Evolutionary conservation across 2,888 invertebrate species (phyloP).

Genomic region (Drosophila helvetica): DNA sequence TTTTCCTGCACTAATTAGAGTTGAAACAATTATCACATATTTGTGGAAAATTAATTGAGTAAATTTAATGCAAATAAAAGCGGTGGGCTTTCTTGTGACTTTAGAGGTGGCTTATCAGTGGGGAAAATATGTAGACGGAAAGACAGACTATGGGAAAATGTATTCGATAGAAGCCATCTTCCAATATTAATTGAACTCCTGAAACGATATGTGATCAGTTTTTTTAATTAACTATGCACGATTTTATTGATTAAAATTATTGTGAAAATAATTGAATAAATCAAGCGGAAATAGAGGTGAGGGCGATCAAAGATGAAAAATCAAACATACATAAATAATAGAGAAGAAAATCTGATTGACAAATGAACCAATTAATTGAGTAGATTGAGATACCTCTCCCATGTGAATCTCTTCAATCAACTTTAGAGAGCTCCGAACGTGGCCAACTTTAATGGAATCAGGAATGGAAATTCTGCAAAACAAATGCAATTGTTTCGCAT

Average conservation of each 20-base stretch:
- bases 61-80: slow-evolving; percentile 10
- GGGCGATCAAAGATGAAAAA: too few relatives aligned
- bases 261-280: too few relatives aligned
- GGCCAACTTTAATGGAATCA: background rate
- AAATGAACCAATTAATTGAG: too few relatives aligned
- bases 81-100: slow-evolving; percentile 21
- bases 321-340: too few relatives aligned
- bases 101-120: background rate
- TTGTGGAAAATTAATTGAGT: background rate
- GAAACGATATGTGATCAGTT: too few relatives aligned
- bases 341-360: too few relatives aligned
- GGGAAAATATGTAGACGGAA: background rate
- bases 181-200: background rate
- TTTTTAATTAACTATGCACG: too few relatives aligned
- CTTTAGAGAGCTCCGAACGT: background rate
- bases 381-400: too few relatives aligned
- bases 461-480: background rate
- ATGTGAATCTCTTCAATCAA: too few relatives aligned
- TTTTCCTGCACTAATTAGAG: background rate
- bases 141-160: too few relatives aligned
- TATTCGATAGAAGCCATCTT: background rate
- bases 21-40: background rate
- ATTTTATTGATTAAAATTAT: too few relatives aligned
- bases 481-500: slow-evolving; percentile 14
- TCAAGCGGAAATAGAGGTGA: too few relatives aligned